A percentile compares a stretch with the other conserved stretches of the same genome.
These are phyloP conservation scores for Cheilosia grossa DNA, from an alignment of 2,888 invertebrate genomes.

Conservation along the genomic window DNA sequence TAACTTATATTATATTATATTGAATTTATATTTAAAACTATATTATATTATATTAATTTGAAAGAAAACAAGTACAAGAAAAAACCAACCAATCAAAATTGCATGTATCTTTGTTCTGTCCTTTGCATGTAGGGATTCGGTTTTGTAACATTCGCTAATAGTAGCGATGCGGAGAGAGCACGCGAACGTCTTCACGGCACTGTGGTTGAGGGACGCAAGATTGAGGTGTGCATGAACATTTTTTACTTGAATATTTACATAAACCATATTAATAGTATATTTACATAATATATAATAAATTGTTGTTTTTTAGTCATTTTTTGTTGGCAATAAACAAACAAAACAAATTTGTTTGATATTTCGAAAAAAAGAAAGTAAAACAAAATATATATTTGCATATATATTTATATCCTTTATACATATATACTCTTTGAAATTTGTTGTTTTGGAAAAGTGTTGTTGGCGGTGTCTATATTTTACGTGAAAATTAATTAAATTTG, in stretches of 20 bases:
- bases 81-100: constrained; percentile 85
- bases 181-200: constrained; percentile 99
- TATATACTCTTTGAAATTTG: constrained; percentile 45
- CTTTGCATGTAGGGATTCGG: constrained; percentile 99
- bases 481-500: too few relatives aligned
- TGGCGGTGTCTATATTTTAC: background rate
- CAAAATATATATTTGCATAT: background rate
- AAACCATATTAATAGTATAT: constrained; percentile 51
- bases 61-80: constrained; percentile 17
- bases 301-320: constrained; percentile 26
- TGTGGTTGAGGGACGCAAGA: constrained; percentile 99
- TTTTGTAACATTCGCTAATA: constrained; percentile 99
- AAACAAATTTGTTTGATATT: constrained; percentile 70
- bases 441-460: constrained; percentile 2
- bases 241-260: constrained; percentile 82
- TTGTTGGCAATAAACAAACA: constrained; percentile 60
- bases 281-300: constrained; percentile 46
- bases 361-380: background rate
- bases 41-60: constrained; percentile 20
- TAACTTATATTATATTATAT: constrained; percentile 27
- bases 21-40: constrained; percentile 6
- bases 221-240: constrained; percentile 99
- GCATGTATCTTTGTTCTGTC: constrained; percentile 96
- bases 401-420: constrained; percentile 22
- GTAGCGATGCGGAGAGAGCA: constrained; percentile 99